A percentile compares a stretch with the other conserved stretches of the same genome.
Conservation (phyloP, 2,797 vertebrate species). For the Lindbergichthys nudifrons region DNA sequence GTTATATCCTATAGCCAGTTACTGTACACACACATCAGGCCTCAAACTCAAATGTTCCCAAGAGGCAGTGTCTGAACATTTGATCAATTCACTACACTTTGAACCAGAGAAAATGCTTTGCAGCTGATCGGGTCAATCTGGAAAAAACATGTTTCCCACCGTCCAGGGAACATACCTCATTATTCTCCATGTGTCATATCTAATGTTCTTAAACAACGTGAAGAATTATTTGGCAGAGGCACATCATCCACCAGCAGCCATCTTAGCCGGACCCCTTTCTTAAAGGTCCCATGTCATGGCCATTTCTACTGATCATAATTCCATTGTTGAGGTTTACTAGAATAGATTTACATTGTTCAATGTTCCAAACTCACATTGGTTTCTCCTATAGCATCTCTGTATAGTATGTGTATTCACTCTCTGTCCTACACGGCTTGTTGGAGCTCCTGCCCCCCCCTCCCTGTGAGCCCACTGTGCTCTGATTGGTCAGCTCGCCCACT, state of each 20-base stretch:
- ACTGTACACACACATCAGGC: not conserved
- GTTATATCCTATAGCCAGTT: not conserved
- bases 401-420: too few species aligned
- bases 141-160: conserved; percentile 39
- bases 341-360: too few species aligned
- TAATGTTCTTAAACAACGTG: conserved; percentile 52
- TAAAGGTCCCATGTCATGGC: too few species aligned
- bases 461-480: too few species aligned
- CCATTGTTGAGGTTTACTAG: too few species aligned
- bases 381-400: too few species aligned
- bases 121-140: conserved; percentile 24
- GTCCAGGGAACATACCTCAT: conserved; percentile 36
- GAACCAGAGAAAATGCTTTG: conserved; percentile 42
- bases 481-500: too few species aligned
- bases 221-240: conserved; percentile 42
- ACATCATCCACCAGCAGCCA: conserved; percentile 27
- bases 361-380: too few species aligned
- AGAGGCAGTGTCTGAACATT: conserved; percentile 1
- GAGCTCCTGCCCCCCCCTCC: too few species aligned
- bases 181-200: conserved; percentile 45
- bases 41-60: not conserved
- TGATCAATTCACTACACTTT: conserved; percentile 23
- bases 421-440: too few species aligned
- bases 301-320: too few species aligned
- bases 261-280: conserved; percentile 17